Evolutionary conservation across 2,113 vertebrate species (phyloP), one percentile per base, ranked within the genome.

Genomic region (Thamnophis sirtalis): DNA sequence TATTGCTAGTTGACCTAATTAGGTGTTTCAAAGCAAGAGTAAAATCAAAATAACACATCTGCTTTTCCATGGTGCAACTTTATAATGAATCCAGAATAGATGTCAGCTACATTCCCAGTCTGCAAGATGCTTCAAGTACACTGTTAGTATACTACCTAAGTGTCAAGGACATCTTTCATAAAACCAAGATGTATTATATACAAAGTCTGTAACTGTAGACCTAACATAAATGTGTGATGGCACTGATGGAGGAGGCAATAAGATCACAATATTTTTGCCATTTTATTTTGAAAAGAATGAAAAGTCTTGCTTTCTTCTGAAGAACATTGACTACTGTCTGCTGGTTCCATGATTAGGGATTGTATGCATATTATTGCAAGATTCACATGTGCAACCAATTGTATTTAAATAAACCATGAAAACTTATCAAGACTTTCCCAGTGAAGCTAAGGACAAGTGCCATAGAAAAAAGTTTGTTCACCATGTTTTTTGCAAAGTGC

Each of bases 191-290:
- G 8, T 84, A 90, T 93, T 91, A 55, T 93, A 93, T 85, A 94
- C 94, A 93, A 94, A 55, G 49, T 93, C 58, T 90, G 94, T 92
- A 93, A 94, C 91, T 96, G 88, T 89, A 93, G 93, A 53, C 85
- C 89, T 95, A 95, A 94, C 68, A 91, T 87, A 94, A 92, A 90
- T 88, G 92, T 84, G 91, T 80, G 86, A 93, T 92, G 89, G 93
- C 19, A 94, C 50, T 53, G 24, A 94, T 88, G 86, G 93, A 94
- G 86, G 93, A 93, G 91, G 80, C 92, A 95, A 51, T 90, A 3
- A 89, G 33, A 55, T 80, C 33, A 55, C 50, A 24, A 87, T 88
- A 10, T 26, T 55, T 54, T 80, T n/a, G 1, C n/a, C 50, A 95
- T 63, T 68, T 68, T 28, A 21, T 28, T 92, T 63, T 54, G 90